Evolutionary conservation across 2,113 vertebrate genomes (phyloP).

Genomic region (Copsychus sechellarum): DNA sequence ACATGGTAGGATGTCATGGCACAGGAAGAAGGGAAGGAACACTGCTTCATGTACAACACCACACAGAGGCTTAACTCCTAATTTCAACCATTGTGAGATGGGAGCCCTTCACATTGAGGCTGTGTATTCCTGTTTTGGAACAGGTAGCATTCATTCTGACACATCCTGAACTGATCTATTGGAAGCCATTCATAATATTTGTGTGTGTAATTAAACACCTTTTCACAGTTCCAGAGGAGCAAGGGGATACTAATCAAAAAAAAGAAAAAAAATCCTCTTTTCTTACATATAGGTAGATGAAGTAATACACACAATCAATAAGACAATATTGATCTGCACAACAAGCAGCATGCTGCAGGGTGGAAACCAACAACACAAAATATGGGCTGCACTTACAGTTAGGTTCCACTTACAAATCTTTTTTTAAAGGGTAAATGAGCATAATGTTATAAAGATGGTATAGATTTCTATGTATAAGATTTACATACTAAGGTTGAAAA

Average conservation of each 20-base stretch:
- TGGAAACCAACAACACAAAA: neutral
- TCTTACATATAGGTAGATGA: neutral
- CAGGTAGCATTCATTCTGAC: neutral
- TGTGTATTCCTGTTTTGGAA: neutral
- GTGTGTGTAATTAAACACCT: neutral
- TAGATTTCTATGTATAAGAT: neutral
- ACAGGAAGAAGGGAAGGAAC: neutral
- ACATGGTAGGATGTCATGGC: neutral
- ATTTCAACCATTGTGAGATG: neutral
- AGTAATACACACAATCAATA: neutral
- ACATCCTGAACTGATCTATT: neutral
- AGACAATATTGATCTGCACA: neutral
- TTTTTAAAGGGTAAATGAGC: slow-evolving; percentile 16
- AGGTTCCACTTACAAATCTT: neutral
- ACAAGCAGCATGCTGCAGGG: neutral
- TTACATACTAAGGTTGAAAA: neutral
- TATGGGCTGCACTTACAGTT: neutral
- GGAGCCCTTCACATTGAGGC: neutral
- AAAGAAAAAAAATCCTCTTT: neutral
- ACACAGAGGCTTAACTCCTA: neutral
- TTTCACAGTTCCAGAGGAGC: neutral
- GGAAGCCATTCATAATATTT: neutral
- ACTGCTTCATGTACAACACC: neutral
- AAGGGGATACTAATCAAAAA: neutral
- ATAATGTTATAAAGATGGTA: neutral